Base-by-base conservation (phyloP, 2,113 vertebrate genomes). In the Ornithorhynchus anatinus region DNA sequence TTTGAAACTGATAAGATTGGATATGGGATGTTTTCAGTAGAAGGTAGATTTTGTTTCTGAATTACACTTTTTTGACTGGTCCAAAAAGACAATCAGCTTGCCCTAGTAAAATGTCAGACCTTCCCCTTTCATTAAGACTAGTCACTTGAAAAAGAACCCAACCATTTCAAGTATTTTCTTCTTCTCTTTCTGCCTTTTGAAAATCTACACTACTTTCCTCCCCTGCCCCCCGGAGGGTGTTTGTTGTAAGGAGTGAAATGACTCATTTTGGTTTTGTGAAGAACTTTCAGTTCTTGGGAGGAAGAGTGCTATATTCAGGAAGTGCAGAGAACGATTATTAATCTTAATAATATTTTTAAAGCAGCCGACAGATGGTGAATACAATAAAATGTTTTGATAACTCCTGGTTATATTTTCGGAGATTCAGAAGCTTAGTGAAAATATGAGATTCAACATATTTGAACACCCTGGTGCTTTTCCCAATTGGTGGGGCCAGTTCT, bases 351-450 rank as follows among this genome's bases (percentile, higher is more conserved):
- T 66, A 77, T 85, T 80, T 85, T 75, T 62, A 77, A 72, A 85
- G 16, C 59, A 54, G 25, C 32, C 65, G 63, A 64, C 86, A 85
- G 78, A 84, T 84, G 86, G 80, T 68, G 64, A 84, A 71, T 58
- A 77, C 81, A 88, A 88, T 84, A 57, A 80, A 80, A 73, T 77
- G 79, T 81, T 85, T 87, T 77, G 56, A 80, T 74, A 85, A 72
- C 31, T 43, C 33, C 12, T 80, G 14, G 38, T 67, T 50, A 42
- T 73, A 82, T 67, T 86, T 86, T 84, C 69, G 59, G 71, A 83
- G 62, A 84, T 31, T 59, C 33, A 13, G 53, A 80, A 68, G 65
- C 13, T 33, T 14, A 64, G 20, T 54, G 82, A 66, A 81, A 77
- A 81, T 82, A 66, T 72, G 36, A 68, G n/a, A n/a, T 59, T 87